Base-by-base conservation (phyloP, 2,797 vertebrate species). In the Synanceia verrucosa region DNA sequence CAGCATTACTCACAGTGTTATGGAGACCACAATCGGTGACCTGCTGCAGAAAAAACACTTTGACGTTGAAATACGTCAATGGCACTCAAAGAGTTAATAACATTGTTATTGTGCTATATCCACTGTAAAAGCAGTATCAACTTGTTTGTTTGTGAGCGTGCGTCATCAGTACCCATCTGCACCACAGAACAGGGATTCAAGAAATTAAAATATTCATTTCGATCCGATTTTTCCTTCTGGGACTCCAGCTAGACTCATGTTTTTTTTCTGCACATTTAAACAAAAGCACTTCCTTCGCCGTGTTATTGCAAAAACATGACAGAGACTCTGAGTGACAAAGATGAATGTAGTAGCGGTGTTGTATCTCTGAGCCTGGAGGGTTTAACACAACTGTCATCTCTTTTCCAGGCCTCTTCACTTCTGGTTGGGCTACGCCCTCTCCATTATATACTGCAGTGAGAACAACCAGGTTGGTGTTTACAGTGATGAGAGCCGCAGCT, bases 371-470 rank as follows among this genome's bases (percentile, higher is more conserved):
- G 34, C 13, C 9, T 28, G 2, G 61, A 44, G 16, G 29, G 14
- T 51, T 68, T 74, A 33, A 82, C 36, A 29, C 1, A 31, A 1
- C 50, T 82, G 43, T 80, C 39, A 24, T 85, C 46, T 84, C 59
- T 67, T 58, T 73, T 39, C 63, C 72, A 99, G 97, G 90, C 93
- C 95, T 41, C 93, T 96, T 46, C 89, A 89, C 72, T 96, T 95
- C 48, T 99, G 97, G 97, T 83, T 98, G 65, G 95, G 91, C 58
- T 95, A 94, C 65, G 92, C 95, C 78, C 95, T 98, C 79, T 98
- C 97, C 7, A 91, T 97, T 34, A 89, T 99, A 26, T 99, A 98
- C 94, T 99, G 97, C 94, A 96, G 95, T 0, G 96, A 98, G 84
- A 97, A 97, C 14, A 94, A 96, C 68, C 96, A 96, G 18, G 90